These are phyloP conservation scores for Morpho helenor DNA, from an alignment of 2,888 invertebrate genomes.

Conservation along the genomic window DNA sequence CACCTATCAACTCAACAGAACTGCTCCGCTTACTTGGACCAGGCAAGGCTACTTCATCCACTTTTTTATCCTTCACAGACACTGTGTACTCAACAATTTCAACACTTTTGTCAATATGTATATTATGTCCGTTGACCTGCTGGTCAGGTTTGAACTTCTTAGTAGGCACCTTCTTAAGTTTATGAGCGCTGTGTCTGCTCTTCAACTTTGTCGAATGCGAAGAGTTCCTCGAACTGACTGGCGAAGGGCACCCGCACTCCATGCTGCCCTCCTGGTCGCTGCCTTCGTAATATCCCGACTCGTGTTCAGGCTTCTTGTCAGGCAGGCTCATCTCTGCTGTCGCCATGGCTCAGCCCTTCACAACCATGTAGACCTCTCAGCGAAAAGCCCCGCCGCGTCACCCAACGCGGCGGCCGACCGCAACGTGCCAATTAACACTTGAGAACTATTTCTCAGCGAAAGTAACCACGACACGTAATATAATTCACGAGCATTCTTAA, in stretches of 20 bases:
- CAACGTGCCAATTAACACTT: slow-evolving; percentile 17
- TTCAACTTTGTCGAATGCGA: slow-evolving; percentile 64
- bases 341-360: slow-evolving; percentile 70
- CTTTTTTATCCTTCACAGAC: slow-evolving; percentile 43
- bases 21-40: slow-evolving; percentile 61
- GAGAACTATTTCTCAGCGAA: slow-evolving; percentile 44
- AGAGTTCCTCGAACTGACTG: slow-evolving; percentile 68
- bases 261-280: slow-evolving; percentile 81
- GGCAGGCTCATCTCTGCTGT: slow-evolving; percentile 80
- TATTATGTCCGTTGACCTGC: slow-evolving; percentile 52
- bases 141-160: slow-evolving; percentile 56
- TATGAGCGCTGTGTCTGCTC: slow-evolving; percentile 58
- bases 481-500: slow-evolving; percentile 52
- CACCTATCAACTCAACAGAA: slow-evolving; percentile 68
- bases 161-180: slow-evolving; percentile 54
- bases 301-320: slow-evolving; percentile 84
- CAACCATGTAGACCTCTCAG: slow-evolving; percentile 55
- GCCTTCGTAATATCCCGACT: slow-evolving; percentile 91
- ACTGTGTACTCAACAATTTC: slow-evolving; percentile 59
- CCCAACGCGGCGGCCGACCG: slow-evolving; percentile 34
- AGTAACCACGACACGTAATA: slow-evolving; percentile 66
- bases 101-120: slow-evolving; percentile 55
- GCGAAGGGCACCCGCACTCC: slow-evolving; percentile 74
- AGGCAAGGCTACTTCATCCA: slow-evolving; percentile 49
- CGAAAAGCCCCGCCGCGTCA: slow-evolving; percentile 26